Evolutionary conservation across 2,113 vertebrate genomes (phyloP).

Genomic region (Microtus ochrogaster): DNA sequence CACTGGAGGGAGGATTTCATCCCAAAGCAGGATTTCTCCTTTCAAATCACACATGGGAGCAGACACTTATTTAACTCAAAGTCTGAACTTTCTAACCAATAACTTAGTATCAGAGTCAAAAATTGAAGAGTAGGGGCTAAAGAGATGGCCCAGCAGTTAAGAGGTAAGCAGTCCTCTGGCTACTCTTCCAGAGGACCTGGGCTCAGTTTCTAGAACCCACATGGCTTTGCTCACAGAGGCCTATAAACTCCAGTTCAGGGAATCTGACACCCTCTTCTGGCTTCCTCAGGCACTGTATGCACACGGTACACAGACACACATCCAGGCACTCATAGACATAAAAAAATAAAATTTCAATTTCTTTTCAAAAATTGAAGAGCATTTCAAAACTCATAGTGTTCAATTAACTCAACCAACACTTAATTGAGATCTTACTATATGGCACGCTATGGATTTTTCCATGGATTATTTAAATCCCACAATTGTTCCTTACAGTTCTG

Average conservation of each 20-base stretch:
- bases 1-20: neutral
- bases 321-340: neutral
- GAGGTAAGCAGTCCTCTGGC: neutral
- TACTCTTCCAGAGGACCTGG: neutral
- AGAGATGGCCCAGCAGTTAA: neutral
- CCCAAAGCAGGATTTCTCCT: neutral
- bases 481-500: neutral
- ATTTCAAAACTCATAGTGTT: slow-evolving; percentile 5
- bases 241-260: neutral
- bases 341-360: neutral
- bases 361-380: neutral
- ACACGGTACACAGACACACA: neutral
- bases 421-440: neutral
- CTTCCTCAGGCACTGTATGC: neutral
- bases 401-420: neutral
- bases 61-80: slow-evolving; percentile 22
- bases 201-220: neutral
- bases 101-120: neutral
- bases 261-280: neutral
- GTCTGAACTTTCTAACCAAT: neutral
- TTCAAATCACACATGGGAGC: neutral
- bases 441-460: neutral
- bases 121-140: neutral
- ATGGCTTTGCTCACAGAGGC: neutral
- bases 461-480: neutral